Conservation (phyloP, 2,888 invertebrate genomes). For the Eristalis tenax region DNA sequence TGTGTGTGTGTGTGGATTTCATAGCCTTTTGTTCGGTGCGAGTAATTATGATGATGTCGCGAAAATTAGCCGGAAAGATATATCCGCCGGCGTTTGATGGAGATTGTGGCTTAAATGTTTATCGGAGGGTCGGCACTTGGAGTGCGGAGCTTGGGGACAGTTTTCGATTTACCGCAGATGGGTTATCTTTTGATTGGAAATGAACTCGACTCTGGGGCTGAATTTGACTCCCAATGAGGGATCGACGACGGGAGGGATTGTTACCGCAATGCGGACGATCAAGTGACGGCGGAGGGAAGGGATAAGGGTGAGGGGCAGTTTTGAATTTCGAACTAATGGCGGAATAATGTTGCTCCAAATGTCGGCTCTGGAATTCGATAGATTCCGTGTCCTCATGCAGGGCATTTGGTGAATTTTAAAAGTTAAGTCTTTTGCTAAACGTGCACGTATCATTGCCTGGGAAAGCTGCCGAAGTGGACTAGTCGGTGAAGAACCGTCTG, state of each 20-base stretch:
- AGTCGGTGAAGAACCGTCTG: no score
- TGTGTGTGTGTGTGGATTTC: conserved; percentile 40
- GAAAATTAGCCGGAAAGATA: conserved; percentile 46
- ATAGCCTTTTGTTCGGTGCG: conserved; percentile 8
- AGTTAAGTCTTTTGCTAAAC: no score
- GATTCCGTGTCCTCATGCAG: no score
- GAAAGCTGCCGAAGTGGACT: no score
- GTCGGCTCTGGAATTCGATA: no score
- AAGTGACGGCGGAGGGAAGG: not conserved
- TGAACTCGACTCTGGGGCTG: not conserved
- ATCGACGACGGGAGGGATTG: not conserved
- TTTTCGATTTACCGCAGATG: not conserved
- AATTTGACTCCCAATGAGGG: not conserved
- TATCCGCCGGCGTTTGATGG: conserved; percentile 32
- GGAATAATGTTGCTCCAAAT: no score
- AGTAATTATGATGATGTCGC: conserved; percentile 46
- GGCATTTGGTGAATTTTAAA: no score
- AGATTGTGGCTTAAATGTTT: conserved; percentile 8
- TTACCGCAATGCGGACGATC: not conserved
- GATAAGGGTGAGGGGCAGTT: not conserved
- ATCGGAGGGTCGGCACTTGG: not conserved
- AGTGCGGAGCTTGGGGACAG: not conserved
- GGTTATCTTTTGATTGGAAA: conserved; percentile 33
- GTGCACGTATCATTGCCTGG: no score
- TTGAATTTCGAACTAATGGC: not conserved